Evolutionary conservation across 2,888 invertebrate genomes (phyloP), one percentile per base, ranked within the genome.

Genomic region (Pollenia labialis): DNA sequence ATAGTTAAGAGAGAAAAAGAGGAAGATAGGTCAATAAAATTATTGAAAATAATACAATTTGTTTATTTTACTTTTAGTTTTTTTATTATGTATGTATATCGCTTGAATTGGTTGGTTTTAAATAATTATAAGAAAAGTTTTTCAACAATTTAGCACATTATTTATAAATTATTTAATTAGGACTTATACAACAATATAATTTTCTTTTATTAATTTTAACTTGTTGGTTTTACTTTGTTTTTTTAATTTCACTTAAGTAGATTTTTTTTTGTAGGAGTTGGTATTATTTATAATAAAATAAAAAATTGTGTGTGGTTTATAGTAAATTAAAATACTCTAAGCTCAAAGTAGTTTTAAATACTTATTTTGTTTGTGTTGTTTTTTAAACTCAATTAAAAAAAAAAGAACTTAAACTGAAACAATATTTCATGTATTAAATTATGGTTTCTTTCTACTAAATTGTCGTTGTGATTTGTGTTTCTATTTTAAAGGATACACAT

Each of bases 91-190:
- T 32, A 32, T 32, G 32, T 71, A 52, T 64, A 40, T 69, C 40
- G 40, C 62, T 84, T 79, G 58, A 46, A 40, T 18, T 71, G 10
- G 14, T 66, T 50, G 76, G 69, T 74, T 50, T 83, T 76, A 69
- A 40, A 68, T 68, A n/a, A n/a, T n/a, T n/a, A 58, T 18, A 80
- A 42, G 64, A 68, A 74, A 14, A 66, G 50, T 72, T 80, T 85
- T 80, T 85, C 75, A 85, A 80, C 85, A 80, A 85, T 85, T 85
- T 85, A 85, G 85, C 80, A 85, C 80, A 80, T 60, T 77, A 44
- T 77, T 85, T 80, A 80, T 60, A 68, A 68, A 72, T 72, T 56
- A 77, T 72, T 62, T 54, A 54, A 52, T 62, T 46, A 80, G 44
- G 60, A 71, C 71, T 71, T 80, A 71, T 40, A 79, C 42, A 79